Evolutionary conservation across 37 sponge, comb jelly and placozoan genomes (phyloP).

Genomic region (Cliona cf. orientalis): DNA sequence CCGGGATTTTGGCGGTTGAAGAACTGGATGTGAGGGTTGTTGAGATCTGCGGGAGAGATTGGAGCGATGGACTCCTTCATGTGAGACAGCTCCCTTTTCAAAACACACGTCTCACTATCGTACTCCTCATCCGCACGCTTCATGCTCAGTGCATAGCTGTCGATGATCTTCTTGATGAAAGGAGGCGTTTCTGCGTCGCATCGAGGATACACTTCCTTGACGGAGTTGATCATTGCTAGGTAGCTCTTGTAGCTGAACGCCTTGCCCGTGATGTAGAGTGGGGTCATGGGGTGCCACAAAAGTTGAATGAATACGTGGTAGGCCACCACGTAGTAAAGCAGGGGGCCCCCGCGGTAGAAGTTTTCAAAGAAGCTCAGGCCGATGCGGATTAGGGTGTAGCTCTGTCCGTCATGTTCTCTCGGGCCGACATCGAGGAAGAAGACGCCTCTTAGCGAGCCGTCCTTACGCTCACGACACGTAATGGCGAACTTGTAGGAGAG

Average conservation of each 20-base stretch:
- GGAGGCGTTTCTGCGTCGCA: constrained; percentile 58
- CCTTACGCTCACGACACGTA: constrained; percentile 66
- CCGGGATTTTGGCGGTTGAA: constrained; percentile 67
- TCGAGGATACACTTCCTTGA: constrained; percentile 28
- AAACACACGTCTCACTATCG: constrained; percentile 51
- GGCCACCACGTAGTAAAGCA: constrained; percentile 46
- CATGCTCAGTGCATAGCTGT: constrained; percentile 53
- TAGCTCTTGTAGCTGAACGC: constrained; percentile 88
- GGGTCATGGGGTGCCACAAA: constrained; percentile 61
- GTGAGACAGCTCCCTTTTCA: constrained; percentile 28
- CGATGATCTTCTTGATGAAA: constrained; percentile 44
- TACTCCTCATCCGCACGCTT: constrained; percentile 30
- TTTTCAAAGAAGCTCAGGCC: constrained; percentile 68
- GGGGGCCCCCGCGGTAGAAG: constrained; percentile 71
- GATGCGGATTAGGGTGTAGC: constrained; percentile 54
- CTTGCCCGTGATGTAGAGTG: constrained; percentile 66
- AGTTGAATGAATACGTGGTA: constrained; percentile 58
- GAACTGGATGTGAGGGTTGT: constrained; percentile 80
- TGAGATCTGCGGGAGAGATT: constrained; percentile 11
- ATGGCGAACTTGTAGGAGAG: constrained; percentile 58
- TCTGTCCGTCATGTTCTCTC: constrained; percentile 20
- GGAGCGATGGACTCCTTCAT: constrained; percentile 52
- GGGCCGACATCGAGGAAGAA: constrained; percentile 44
- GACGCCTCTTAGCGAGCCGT: constrained; percentile 83
- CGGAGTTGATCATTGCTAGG: neutral